Conservation (phyloP, 2,113 vertebrate species). For the Odocoileus virginianus region DNA sequence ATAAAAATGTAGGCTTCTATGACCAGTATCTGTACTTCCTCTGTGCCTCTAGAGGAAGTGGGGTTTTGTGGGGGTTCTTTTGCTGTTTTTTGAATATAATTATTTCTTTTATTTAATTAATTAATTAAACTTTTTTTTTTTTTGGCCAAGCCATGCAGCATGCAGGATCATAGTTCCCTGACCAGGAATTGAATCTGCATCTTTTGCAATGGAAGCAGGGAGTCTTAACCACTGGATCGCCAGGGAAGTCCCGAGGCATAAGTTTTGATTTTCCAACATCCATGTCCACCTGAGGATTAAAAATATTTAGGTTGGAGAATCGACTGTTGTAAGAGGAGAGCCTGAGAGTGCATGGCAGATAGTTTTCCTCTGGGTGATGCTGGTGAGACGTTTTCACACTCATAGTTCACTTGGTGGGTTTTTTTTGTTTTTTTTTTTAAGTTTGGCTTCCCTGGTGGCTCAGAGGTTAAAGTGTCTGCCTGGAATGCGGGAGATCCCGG, state of each 20-base stretch:
- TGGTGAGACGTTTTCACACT: background rate
- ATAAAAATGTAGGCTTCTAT: too few species aligned
- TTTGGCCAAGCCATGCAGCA: background rate
- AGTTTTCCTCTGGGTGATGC: background rate
- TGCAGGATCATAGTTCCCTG: background rate
- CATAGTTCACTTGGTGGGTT: background rate
- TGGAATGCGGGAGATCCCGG: too few species aligned
- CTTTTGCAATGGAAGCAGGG: background rate
- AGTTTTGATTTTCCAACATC: background rate
- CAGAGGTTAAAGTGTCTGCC: too few species aligned
- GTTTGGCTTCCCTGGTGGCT: too few species aligned
- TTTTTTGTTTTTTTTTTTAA: background rate
- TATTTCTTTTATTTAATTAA: background rate
- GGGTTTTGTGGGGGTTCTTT: fast-evolving
- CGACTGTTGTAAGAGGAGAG: background rate
- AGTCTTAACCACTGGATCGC: background rate
- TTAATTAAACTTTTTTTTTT: background rate
- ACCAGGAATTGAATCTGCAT: background rate
- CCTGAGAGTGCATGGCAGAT: background rate
- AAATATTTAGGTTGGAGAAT: background rate
- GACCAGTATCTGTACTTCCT: background rate
- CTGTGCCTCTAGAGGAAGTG: background rate
- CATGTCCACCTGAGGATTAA: background rate
- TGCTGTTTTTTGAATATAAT: background rate
- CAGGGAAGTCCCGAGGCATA: background rate